Evolutionary conservation across 2,113 vertebrate genomes (phyloP), one percentile per base, ranked within the genome.

Genomic region (Gobio gobio): DNA sequence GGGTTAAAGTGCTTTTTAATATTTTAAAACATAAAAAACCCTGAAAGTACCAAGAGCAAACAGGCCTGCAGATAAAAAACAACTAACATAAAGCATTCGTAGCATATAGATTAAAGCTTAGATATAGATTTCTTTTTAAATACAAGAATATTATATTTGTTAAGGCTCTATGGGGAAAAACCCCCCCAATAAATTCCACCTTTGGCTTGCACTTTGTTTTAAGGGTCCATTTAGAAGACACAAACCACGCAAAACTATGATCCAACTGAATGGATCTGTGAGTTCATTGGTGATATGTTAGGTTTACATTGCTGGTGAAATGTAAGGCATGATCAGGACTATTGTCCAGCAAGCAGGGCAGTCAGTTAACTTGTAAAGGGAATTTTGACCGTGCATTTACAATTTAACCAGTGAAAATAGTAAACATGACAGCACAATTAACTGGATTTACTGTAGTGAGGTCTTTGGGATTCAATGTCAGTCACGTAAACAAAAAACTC

Each of bases 1-100:
- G 86, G 59, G 75, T 90, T 92, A 92, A 93, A 90, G 92, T 93
- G 91, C 89, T 87, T 78, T 59, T 45, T 45, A 89, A 70, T 61
- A 86, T 36, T 83, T 78, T 7, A 89, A 91, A 90, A 79, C 83
- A 78, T 45, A 87, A 16, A n/a, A 87, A 86, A 84, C 85, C 45
- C 61, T 77, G 12, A 64, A 90, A 85, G 82, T 78, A 85, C 45
- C 49, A 86, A 75, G 54, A 82, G 74, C 84, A 77, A 79, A 47
- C n/a, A 81, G 85, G 51, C 77, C 68, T 84, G 24, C 3, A 77
- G 88, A 80, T 72, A 78, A 75, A 58, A 59, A 90, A 80, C 1
- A 43, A 58, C 3, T 78, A 84, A 86, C 70, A 85, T 91, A 91
- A 84, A 85, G 47, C 76, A 89, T 87, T 86, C 91, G 14, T 79